These are phyloP conservation scores for Actias luna DNA, from an alignment of 2,888 invertebrate species.

Conservation along the genomic window DNA sequence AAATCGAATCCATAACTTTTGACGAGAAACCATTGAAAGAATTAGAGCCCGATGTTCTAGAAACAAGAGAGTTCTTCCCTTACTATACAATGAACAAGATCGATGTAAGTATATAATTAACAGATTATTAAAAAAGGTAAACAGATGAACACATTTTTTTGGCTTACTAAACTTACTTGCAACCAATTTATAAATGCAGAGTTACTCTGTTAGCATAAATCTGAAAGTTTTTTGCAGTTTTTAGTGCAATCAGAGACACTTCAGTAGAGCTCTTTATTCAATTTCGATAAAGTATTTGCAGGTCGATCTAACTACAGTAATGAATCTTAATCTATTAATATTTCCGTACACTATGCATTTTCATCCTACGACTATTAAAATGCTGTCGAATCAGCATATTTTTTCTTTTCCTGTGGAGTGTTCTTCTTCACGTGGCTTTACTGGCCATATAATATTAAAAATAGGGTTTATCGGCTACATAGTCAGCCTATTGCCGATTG, in stretches of 20 bases:
- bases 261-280: neutral
- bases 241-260: no score
- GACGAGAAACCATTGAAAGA: constrained; percentile 28
- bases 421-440: no score
- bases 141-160: no score
- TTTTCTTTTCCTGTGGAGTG: no score
- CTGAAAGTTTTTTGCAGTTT: neutral
- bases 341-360: neutral
- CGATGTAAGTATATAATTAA: constrained; percentile 30
- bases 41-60: constrained; percentile 30
- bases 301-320: neutral
- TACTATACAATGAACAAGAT: constrained; percentile 32
- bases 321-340: neutral
- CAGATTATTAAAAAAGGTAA: no score
- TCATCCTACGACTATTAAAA: no score
- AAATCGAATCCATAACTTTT: constrained; percentile 34
- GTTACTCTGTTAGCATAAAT: neutral
- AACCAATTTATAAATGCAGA: neutral
- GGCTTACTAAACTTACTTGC: neutral
- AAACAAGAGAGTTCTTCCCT: constrained; percentile 36
- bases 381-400: no score
- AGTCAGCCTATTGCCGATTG: no score
- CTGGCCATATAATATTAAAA: no score
- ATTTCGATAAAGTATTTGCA: neutral
- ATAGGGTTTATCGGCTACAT: no score